Base-by-base conservation (phyloP, 2,113 vertebrate genomes). In the Platysternon megacephalum region DNA sequence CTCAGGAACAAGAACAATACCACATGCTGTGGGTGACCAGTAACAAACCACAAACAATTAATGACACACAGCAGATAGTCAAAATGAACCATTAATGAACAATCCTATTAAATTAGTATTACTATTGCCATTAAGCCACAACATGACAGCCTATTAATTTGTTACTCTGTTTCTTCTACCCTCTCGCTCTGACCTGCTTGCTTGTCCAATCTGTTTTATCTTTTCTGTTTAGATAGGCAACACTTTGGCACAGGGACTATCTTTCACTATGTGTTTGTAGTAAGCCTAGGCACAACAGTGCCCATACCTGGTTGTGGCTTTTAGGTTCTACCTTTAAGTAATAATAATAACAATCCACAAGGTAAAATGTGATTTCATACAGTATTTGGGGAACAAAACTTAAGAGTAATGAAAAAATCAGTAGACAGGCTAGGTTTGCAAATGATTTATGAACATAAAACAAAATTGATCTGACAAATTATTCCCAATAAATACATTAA, bases 401-500 rank as follows among this genome's bases (percentile, higher is more conserved):
- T 28, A 87, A 12, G 28, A 81, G 83, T 39, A 83, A 84, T 19
- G 19, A 90, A 90, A 49, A 72, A 0, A 0, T 53, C 14, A 79
- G 32, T 87, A 87, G 79, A 46, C 42, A 13, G 56, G 86, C 74
- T 7, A 74, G 39, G 24, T 2, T 56, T 87, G 32, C 3, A 90
- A 87, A 95, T 39, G 0, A 79, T 79, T 79, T 42, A 61, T n/a
- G 86, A 39, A 42, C 5, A 2, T 61, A 80, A 29, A 52, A 61
- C 55, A 44, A 72, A 55, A 79, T 53, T 5, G 29, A 72, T 61
- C 48, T 86, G 61, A 84, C 52, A 82, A 92, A 76, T 1, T 52
- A 2, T 65, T 65, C 48, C 13, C 3, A 78, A 84, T 28, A 82
- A 0, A 0, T 79, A 17, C 51, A 1, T 14, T 5, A 48, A 7